Conservation (phyloP, 2,797 vertebrate genomes). For the Halcyon smyrnensis region DNA sequence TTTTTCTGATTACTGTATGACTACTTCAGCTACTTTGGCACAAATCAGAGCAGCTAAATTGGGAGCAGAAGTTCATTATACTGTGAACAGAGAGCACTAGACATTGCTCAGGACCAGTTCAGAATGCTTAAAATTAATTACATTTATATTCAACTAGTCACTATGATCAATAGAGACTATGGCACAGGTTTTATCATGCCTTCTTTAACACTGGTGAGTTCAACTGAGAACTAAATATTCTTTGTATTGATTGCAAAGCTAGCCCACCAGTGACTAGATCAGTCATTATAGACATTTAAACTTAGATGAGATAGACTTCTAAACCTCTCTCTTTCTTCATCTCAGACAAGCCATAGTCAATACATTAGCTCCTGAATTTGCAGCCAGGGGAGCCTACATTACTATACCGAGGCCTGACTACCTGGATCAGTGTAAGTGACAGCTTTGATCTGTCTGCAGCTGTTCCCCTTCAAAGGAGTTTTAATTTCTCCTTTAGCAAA, state of each 20-base stretch:
- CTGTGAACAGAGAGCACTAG: neutral
- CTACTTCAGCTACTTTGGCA: neutral
- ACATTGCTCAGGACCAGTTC: neutral
- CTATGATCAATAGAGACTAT: neutral
- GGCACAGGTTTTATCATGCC: neutral
- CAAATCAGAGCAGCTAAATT: neutral
- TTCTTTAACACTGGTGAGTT: neutral
- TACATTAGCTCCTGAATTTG: neutral
- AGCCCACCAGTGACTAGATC: neutral
- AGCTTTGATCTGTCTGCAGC: neutral
- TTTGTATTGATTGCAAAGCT: conserved; percentile 5
- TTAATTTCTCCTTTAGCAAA: conserved; percentile 22
- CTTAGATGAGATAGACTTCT: neutral
- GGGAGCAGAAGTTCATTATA: neutral
- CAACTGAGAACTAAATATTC: neutral
- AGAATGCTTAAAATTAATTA: conserved; percentile 40
- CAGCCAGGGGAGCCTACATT: neutral
- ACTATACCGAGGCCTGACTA: neutral
- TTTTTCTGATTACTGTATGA: neutral
- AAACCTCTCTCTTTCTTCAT: neutral
- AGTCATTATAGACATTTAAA: neutral
- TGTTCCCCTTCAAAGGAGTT: neutral
- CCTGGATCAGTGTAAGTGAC: neutral
- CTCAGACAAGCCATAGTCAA: neutral
- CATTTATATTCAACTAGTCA: conserved; percentile 32